Percentiles rank a stretch among this genome's conserved stretches.
Evolutionary conservation across 2,888 invertebrate species (phyloP).

Genomic region (Epinotia brunnichana): DNA sequence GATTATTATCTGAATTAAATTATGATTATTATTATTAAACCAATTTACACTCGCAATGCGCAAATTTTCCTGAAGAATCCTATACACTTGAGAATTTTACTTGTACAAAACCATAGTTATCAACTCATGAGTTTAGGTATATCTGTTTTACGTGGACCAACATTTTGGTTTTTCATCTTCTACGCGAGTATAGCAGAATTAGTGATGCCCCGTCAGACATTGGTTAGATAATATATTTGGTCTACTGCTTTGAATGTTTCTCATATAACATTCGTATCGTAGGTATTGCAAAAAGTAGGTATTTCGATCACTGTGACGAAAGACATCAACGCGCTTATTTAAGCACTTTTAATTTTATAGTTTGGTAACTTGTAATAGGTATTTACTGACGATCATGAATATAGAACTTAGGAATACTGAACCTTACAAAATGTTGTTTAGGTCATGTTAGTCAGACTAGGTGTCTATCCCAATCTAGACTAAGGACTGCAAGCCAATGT

Average conservation of each 20-base stretch:
- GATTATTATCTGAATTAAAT: no score
- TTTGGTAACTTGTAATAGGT: no score
- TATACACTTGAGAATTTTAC: background rate
- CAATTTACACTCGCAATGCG: constrained; percentile 13
- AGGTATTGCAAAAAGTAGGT: constrained; percentile 9
- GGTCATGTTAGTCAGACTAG: no score
- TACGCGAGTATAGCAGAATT: background rate
- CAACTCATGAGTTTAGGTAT: no score
- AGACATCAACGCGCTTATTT: constrained; percentile 20
- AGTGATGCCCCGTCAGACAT: background rate
- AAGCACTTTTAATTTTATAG: background rate
- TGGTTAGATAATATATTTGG: background rate
- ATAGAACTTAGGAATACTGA: no score
- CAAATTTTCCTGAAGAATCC: background rate
- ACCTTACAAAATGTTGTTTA: no score
- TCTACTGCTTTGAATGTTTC: constrained; percentile 4
- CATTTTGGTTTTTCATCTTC: background rate
- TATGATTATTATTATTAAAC: no score
- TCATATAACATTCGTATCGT: constrained; percentile 7
- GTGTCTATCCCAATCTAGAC: no score
- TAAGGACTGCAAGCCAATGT: no score
- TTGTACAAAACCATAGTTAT: no score
- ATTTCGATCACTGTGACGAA: background rate
- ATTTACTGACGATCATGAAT: no score
- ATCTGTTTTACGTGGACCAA: no score